Evolutionary conservation across 2,797 vertebrate genomes (phyloP), one percentile per base, ranked within the genome.

Genomic region (Alfaro cultratus): DNA sequence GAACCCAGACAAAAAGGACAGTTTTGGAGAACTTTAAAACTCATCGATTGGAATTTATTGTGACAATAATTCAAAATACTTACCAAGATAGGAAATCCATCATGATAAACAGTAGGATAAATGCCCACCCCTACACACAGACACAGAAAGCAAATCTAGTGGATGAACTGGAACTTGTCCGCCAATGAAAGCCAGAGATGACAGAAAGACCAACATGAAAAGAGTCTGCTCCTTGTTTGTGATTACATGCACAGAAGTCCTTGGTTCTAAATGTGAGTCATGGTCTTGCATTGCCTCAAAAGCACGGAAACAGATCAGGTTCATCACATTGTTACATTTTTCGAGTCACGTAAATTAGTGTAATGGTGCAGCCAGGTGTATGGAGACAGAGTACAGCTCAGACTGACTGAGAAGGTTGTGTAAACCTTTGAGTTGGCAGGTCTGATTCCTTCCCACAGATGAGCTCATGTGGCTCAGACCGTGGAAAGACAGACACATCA

Each of bases 391-490:
- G 78, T 21, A 34, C 16, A 60, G 12, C 57, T 36, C 60, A 0
- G 23, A 23, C 36, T 11, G 53, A 49, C 43, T 11, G 51, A 34
- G 34, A 0, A 29, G 0, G 46, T 31, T 64, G 74, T 80, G 85
- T 78, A 73, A 80, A 81, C 74, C 67, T 75, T 16, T 53, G 81
- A 64, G 74, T 78, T 83, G 62, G 39, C 26, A 71, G n/a, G 12
- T 45, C 68, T 46, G 68, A 71, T 29, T 45, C 26, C 62, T 5
- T 82, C 71, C 74, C 57, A 16, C 9, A 67, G 64, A 85, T 90
- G 89, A 90, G 81, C 80, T 92, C 87, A 90, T 89, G 82, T 31
- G 73, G 55, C 55, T 60, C 26, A 60, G n/a, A 31, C n/a, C 11
- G 12, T 60, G 55, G 55, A 60, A 29, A 29, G 55, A 83, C 62